Evolutionary conservation across 2,113 vertebrate genomes (phyloP), one percentile per base, ranked within the genome.

Genomic region (Athene cunicularia): DNA sequence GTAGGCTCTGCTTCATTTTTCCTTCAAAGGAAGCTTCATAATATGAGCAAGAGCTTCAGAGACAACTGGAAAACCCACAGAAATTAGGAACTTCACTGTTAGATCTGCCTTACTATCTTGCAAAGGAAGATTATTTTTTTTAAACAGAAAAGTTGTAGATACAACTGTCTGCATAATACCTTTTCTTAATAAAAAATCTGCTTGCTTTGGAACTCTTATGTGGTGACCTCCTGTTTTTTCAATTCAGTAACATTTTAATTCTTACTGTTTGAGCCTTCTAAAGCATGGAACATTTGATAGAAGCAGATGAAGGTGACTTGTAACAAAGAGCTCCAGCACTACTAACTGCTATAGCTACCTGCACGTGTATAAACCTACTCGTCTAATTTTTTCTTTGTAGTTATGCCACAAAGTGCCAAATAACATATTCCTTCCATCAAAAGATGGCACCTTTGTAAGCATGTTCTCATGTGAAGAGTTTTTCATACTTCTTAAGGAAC

Each of bases 391-490:
- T 86, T 84, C 55, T 80, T 77, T 41, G 55, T 21, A 88, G 80
- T 55, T 92, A 63, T 35, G 68, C 63, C 80, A 88, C 75, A 86
- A 90, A 92, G 68, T 83, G 62, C 13, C 3, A 9, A 92, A 45
- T 58, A 91, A 67, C 47, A 88, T 32, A 91, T 11, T 88, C 14
- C 55, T 94, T 84, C 76, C 52, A 73, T 87, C 68, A 89, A 86
- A 94, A 91, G n/a, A 86, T 6, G 56, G 75, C 76, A 95, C 32
- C 39, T 93, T 59, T 63, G 66, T 11, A 94, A 83, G 72, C 80
- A 76, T n/a, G 45, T 55, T 94, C 83, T 93, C 80, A 71, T 32
- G 23, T 33, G 41, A 96, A 80, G 68, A 58, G 41, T 19, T 91
- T 91, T 86, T 89, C 64, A 22, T 39, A 84, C 63, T 92, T 95